These are phyloP conservation scores for Amphilophus citrinellus DNA, from an alignment of 2,113 vertebrate genomes.

Conservation along the genomic window DNA sequence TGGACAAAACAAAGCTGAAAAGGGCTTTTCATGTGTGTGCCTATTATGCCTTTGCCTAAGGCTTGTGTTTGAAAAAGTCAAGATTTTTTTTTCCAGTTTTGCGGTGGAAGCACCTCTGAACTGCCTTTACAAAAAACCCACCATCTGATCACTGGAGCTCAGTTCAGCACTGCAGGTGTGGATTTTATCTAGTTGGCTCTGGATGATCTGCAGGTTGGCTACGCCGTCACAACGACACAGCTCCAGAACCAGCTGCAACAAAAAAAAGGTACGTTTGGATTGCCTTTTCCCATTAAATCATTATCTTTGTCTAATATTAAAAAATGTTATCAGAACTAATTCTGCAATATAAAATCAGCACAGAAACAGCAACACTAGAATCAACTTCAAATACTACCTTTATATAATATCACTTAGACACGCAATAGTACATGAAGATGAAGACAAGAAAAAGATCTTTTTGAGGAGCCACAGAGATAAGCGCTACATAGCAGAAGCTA, in stretches of 20 bases:
- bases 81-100: background rate
- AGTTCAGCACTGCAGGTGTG: constrained; percentile 55
- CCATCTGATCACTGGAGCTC: constrained; percentile 48
- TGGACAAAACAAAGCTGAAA: background rate
- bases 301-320: too few species aligned
- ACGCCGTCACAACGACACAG: constrained; percentile 60
- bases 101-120: background rate
- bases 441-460: background rate
- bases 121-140: constrained; percentile 4
- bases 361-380: background rate
- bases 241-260: constrained; percentile 66
- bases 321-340: too few species aligned
- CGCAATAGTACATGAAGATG: background rate
- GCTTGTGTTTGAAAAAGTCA: background rate
- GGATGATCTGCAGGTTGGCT: constrained; percentile 59
- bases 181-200: constrained; percentile 70
- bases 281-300: too few species aligned
- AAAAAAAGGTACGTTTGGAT: background rate
- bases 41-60: background rate
- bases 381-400: background rate
- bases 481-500: background rate
- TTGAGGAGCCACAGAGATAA: background rate
- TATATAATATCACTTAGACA: background rate
- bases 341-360: too few species aligned
- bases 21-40: background rate